Evolutionary conservation across 2,888 invertebrate genomes (phyloP).

Genomic region (Dicycla oo): DNA sequence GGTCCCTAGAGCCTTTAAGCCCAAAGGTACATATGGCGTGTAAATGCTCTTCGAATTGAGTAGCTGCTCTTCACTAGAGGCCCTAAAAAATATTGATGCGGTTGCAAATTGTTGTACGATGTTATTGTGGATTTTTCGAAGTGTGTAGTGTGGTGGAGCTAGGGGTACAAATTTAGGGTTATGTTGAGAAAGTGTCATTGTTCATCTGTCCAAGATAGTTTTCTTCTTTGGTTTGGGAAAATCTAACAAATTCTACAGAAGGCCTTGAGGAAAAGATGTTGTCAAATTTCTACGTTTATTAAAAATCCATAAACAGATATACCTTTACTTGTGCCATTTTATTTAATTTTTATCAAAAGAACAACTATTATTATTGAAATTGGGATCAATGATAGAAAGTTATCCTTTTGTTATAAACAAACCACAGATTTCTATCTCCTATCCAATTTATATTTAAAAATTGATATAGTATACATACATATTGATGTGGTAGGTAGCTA

Average conservation of each 20-base stretch:
- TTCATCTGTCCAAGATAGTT: no score
- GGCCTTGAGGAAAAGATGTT: background rate
- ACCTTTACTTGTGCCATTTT: no score
- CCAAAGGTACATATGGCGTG: slow-evolving; percentile 88
- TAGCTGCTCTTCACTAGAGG: slow-evolving; percentile 68
- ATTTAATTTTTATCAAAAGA: background rate
- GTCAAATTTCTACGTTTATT: background rate
- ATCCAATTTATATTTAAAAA: background rate
- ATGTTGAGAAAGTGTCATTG: background rate
- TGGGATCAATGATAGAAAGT: no score
- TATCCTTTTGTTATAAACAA: background rate
- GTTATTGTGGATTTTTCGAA: slow-evolving; percentile 56
- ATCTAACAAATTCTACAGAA: background rate
- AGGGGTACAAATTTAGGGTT: background rate
- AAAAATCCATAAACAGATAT: background rate
- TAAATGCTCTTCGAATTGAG: slow-evolving; percentile 88
- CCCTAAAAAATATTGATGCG: slow-evolving; percentile 72
- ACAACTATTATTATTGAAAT: background rate
- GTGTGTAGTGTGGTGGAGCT: background rate
- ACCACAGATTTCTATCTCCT: background rate
- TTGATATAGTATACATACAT: background rate
- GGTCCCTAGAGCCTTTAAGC: slow-evolving; percentile 81
- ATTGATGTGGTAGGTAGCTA: background rate
- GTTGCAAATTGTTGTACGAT: slow-evolving; percentile 67
- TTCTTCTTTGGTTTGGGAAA: background rate